A percentile compares a stretch with the other conserved stretches of the same genome.
These are phyloP conservation scores for Brachynemurus nebulosus DNA, from an alignment of 2,888 invertebrate species.

Conservation along the genomic window DNA sequence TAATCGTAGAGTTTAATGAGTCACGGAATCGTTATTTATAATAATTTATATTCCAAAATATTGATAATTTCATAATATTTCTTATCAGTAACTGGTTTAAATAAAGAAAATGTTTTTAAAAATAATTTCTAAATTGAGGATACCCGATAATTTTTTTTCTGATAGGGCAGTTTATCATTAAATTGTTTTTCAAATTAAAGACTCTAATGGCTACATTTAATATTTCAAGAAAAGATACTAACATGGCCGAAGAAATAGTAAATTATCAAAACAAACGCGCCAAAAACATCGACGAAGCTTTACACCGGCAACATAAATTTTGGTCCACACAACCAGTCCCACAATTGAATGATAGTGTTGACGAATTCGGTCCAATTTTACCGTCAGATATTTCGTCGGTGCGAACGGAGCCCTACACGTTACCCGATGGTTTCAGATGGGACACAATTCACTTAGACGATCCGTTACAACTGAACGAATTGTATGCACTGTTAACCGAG, in stretches of 20 bases:
- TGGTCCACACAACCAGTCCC: slow-evolving; percentile 99
- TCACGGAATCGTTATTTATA: no score
- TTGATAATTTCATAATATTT: no score
- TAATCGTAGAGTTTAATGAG: no score
- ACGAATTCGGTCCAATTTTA: slow-evolving; percentile 70
- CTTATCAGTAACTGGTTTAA: no score
- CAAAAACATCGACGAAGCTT: slow-evolving; percentile 57
- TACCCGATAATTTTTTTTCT: no score
- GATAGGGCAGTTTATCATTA: no score
- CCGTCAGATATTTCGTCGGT: slow-evolving; percentile 65
- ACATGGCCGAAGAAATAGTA: slow-evolving; percentile 71
- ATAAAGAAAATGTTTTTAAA: no score
- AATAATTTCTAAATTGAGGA: no score
- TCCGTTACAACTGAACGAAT: slow-evolving; percentile 73
- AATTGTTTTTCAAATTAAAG: no score
- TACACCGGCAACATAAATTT: slow-evolving; percentile 82
- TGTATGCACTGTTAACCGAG: slow-evolving; percentile 90
- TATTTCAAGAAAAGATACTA: slow-evolving; percentile 57
- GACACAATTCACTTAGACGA: slow-evolving; percentile 87
- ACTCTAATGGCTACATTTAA: slow-evolving; percentile 39
- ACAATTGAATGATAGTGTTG: slow-evolving; percentile 83
- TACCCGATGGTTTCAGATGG: slow-evolving; percentile 93
- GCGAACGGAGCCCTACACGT: slow-evolving; percentile 77
- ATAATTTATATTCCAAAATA: no score
- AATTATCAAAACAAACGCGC: slow-evolving; percentile 65